Conservation (phyloP, 2,113 vertebrate genomes). For the Pelusios castaneus region DNA sequence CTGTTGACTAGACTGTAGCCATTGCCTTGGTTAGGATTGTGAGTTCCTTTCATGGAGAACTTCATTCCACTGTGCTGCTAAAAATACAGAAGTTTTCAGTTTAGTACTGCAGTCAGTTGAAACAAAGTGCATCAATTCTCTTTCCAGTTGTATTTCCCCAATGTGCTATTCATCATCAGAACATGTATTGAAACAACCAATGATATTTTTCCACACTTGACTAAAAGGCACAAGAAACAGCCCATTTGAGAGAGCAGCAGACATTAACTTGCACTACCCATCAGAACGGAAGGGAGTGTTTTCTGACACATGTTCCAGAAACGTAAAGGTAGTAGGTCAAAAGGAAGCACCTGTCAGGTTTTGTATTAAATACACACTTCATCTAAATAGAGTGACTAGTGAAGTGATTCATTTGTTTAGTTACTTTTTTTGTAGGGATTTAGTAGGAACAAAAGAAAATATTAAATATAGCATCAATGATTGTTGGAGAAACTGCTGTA, state of each 20-base stretch:
- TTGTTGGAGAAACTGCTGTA: not conserved
- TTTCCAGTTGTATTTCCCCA: not conserved
- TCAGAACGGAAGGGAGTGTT: not conserved
- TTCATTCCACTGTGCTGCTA: conserved; percentile 87
- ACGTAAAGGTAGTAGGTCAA: not conserved
- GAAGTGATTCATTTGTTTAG: not conserved
- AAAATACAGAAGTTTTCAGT: conserved; percentile 33
- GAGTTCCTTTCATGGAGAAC: conserved; percentile 90
- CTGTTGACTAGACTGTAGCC: conserved; percentile 77
- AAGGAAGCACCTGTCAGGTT: not conserved
- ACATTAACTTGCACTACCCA: not conserved
- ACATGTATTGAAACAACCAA: not conserved
- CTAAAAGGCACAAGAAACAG: not conserved
- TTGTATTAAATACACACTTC: not conserved
- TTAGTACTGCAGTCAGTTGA: not conserved
- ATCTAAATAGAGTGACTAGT: not conserved
- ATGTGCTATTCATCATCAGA: not conserved
- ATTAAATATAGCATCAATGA: not conserved
- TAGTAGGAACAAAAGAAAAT: not conserved
- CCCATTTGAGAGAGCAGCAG: not conserved
- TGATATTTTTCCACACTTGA: not conserved
- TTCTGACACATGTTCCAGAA: not conserved
- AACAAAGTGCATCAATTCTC: not conserved
- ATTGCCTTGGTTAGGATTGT: conserved; percentile 79
- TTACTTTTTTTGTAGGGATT: not conserved